Evolutionary conservation across 2,113 vertebrate genomes (phyloP), one percentile per base, ranked within the genome.

Genomic region (Alectura lathami): DNA sequence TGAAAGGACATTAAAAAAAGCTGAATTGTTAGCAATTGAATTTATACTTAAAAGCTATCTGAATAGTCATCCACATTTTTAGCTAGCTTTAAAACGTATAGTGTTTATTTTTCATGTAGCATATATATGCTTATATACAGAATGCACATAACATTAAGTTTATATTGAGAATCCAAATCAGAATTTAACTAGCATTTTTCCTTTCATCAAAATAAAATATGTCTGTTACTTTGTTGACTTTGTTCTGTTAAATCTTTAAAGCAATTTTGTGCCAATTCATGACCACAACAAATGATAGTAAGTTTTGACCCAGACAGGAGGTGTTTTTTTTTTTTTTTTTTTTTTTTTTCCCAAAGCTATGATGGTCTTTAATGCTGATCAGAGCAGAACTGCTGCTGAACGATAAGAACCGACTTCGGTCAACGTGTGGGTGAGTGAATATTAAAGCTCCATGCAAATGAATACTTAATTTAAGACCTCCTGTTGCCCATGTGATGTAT

Each of bases 401-500:
- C 48, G 51, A 68, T 18, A 50, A 64, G 43, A 27, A 17, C 7
- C 51, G 62, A 27, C 54, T 45, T 69, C 75, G 56, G 6, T 53
- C 54, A 24, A 5, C 4, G 15, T 8, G 26, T 4, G 6, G 38
- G 9, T 11, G 67, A 20, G 26, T 59, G n/a, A 51, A 50, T 18
- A 56, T 32, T 80, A 40, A 60, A 76, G 53, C 18, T 36, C 23
- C 3, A 11, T 2, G 6, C 22, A 57, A 72, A 47, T 10, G 1
- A 53, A 14, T 0, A 1, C 24, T 66, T 38, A 26, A 29, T 89
- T 83, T 42, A 36, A 53, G 27, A 34, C 24, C 20, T 63, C 13
- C 12, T 20, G 3, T n/a, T 51, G 18, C 5, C 30, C 43, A 45
- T 0, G 0, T 23, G 45, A 72, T 5, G 7, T 9, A 1, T 27